Evolutionary conservation across 2,797 vertebrate genomes (phyloP).

Genomic region (Epinephelus malabaricus): DNA sequence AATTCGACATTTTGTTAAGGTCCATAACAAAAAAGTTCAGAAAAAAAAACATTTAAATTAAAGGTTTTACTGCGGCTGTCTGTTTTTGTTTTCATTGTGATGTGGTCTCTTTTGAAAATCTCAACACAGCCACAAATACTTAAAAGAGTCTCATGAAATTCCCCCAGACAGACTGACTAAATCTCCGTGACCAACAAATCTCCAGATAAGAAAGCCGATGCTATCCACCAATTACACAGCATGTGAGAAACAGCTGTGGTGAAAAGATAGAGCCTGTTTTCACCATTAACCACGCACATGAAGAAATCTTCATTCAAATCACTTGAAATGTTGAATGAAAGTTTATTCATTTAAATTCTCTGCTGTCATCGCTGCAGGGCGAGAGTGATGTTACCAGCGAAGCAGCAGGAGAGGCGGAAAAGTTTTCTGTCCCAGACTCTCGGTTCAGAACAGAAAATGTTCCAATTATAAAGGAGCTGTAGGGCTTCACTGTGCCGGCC

Average conservation of each 20-base stretch:
- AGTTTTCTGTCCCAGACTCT: slow-evolving; percentile 5
- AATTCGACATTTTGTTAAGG: no score
- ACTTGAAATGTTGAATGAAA: background rate
- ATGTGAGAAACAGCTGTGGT: background rate
- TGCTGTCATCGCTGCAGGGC: background rate
- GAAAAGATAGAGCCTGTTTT: background rate
- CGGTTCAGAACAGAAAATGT: slow-evolving; percentile 1
- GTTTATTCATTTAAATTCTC: background rate
- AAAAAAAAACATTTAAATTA: no score
- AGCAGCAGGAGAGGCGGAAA: background rate
- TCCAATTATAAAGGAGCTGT: slow-evolving; percentile 7
- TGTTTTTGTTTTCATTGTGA: background rate
- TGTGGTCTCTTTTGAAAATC: background rate
- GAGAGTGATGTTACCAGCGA: background rate
- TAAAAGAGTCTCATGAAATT: background rate
- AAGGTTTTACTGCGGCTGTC: no score
- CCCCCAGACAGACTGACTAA: no score
- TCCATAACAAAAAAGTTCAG: no score
- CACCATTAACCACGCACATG: background rate
- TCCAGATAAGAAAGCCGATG: background rate
- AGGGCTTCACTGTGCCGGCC: background rate
- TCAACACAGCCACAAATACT: background rate
- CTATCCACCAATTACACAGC: background rate
- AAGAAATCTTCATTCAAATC: background rate
- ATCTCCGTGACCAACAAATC: background rate